Base-by-base conservation (phyloP, 2,888 invertebrate genomes). In the Mechanitis mazaeus region DNA sequence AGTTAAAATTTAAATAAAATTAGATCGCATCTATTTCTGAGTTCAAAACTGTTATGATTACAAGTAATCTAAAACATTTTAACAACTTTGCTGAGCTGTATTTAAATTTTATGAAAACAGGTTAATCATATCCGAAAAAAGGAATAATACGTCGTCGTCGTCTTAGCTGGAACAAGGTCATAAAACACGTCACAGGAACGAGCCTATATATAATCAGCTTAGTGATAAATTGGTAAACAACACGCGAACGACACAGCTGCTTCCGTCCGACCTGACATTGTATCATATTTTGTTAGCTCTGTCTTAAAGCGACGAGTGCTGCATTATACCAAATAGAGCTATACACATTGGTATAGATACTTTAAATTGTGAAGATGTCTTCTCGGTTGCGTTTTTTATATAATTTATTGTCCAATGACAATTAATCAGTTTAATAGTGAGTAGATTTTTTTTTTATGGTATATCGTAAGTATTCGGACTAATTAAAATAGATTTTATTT, bases 211-310 rank as follows among this genome's bases (percentile, higher is more conserved):
- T 88, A 89, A 89, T 90, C 87, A 87, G 87, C 88, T 89, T 88
- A 86, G 88, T 88, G 87, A 89, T 88, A 89, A 89, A 90, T 90
- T 89, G 88, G 87, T 84, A 88, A 89, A 89, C 81, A 88, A 79
- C 89, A 90, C 89, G 88, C 88, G 80, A 88, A 76, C 83, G 82
- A 82, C 87, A 78, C 88, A 88, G 87, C 87, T 88, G 87, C 78
- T 86, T 87, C 88, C 86, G 81, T 68, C 65, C 65, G 66, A 64
- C 69, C 64, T 66, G 65, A 66, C 66, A 69, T 50, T 50, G 50
- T 50, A 31, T 50, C 69, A 69, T 72, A 69, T 67, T 68, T 70
- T 70, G 64, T 62, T 69, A 65, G 68, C 47, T 56, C 53, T 50
- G 50, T 50, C 50, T 50, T 50, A 11, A 50, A 50, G 4, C 31